Evolutionary conservation across 2,888 invertebrate genomes (phyloP).

Genomic region (Napeogenes sylphis): DNA sequence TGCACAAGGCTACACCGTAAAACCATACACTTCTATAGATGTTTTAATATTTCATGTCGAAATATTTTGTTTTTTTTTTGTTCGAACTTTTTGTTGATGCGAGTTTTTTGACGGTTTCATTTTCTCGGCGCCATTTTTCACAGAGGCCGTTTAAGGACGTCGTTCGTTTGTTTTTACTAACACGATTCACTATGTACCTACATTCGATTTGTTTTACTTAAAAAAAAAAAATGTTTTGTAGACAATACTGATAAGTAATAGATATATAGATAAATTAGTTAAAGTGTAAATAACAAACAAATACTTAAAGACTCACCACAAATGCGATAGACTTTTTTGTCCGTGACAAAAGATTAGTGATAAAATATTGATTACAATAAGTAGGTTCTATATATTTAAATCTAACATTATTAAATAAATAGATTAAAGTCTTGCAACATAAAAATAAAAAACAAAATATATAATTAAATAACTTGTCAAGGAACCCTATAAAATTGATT

Average conservation of each 20-base stretch:
- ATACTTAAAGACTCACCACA: too few relatives aligned
- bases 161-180: conserved; percentile 8
- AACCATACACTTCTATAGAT: conserved; percentile 49
- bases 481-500: too few relatives aligned
- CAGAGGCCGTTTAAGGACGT: conserved; percentile 43
- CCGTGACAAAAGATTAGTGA: conserved; percentile 19
- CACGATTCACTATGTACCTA: conserved; percentile 13
- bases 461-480: too few relatives aligned
- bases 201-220: conserved; percentile 7
- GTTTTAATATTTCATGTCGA: conserved; percentile 58
- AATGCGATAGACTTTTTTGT: conserved; percentile 4
- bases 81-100: conserved; percentile 35
- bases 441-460: too few relatives aligned
- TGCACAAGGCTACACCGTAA: conserved; percentile 41
- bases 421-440: too few relatives aligned
- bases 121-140: conserved; percentile 61
- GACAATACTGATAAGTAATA: not conserved
- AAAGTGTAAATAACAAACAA: too few relatives aligned
- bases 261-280: not conserved
- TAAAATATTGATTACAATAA: conserved; percentile 5
- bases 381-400: too few relatives aligned
- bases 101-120: conserved; percentile 52
- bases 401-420: too few relatives aligned
- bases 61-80: conserved; percentile 47
- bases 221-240: conserved; percentile 1